Evolutionary conservation across 2,113 vertebrate genomes (phyloP).

Genomic region (Taurulus bubalis): DNA sequence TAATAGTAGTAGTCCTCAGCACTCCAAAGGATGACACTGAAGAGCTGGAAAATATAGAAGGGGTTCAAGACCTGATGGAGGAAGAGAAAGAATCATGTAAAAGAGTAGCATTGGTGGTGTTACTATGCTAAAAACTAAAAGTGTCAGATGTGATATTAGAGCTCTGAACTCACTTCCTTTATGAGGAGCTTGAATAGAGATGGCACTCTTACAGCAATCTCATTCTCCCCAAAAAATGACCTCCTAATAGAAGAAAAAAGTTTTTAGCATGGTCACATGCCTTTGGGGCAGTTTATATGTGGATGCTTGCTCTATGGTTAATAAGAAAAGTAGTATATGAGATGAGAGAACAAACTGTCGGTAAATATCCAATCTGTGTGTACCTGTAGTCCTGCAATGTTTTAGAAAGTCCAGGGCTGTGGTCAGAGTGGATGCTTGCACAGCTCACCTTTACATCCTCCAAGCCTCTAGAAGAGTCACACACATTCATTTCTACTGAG

Average conservation of each 20-base stretch:
- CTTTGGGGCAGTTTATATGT: not conserved
- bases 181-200: conserved; percentile 95
- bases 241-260: conserved; percentile 80
- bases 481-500: conserved; percentile 21
- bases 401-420: conserved; percentile 89
- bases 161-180: conserved; percentile 89
- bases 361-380: not conserved
- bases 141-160: not conserved
- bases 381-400: conserved; percentile 90
- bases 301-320: not conserved
- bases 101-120: not conserved
- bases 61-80: conserved; percentile 92
- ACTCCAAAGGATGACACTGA: conserved; percentile 94
- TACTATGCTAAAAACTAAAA: not conserved
- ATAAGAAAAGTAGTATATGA: not conserved
- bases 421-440: conserved; percentile 86
- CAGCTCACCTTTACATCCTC: conserved; percentile 88
- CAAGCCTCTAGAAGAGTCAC: conserved; percentile 87
- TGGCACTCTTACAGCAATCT: conserved; percentile 96
- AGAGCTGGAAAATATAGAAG: conserved; percentile 98
- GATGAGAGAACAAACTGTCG: not conserved
- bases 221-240: conserved; percentile 94
- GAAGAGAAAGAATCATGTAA: not conserved
- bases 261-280: not conserved
- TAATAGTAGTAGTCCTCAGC: conserved; percentile 94